Evolutionary conservation across 2,888 invertebrate genomes (phyloP).

Genomic region (Erpobdella octoculata): DNA sequence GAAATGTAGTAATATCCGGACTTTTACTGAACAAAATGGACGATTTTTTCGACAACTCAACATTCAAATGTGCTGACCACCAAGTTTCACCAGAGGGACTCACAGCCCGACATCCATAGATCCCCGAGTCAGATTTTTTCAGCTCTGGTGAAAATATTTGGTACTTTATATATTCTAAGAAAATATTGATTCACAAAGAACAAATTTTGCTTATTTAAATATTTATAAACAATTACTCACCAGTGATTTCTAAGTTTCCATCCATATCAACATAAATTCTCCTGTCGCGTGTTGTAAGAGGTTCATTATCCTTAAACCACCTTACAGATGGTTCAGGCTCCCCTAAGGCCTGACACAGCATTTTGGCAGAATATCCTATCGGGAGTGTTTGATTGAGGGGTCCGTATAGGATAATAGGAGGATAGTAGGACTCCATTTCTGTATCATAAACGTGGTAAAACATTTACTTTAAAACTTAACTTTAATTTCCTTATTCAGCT

Average conservation of each 20-base stretch:
- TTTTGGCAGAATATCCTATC: constrained; percentile 65
- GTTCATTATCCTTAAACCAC: constrained; percentile 18
- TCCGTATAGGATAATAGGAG: constrained; percentile 76
- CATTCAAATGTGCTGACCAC: constrained; percentile 30
- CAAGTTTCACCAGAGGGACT: constrained; percentile 68
- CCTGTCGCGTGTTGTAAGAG: neutral
- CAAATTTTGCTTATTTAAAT: no score
- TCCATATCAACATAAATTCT: neutral
- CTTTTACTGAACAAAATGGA: constrained; percentile 45
- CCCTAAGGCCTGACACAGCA: constrained; percentile 60
- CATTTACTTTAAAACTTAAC: no score
- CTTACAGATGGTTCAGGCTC: neutral
- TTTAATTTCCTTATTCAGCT: no score
- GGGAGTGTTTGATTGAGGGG: constrained; percentile 80
- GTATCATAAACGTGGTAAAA: no score
- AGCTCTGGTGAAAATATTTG: no score
- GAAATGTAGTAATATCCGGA: constrained; percentile 39
- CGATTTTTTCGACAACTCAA: constrained; percentile 54
- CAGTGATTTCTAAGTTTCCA: constrained; percentile 11
- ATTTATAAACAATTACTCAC: no score
- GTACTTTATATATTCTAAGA: no score
- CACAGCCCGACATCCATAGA: constrained; percentile 74
- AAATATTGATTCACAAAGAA: no score
- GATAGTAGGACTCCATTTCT: constrained; percentile 53
- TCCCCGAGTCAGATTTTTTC: constrained; percentile 64